phyloP scores from a whole-genome alignment of 2,113 vertebrate species.

The Mesitornis unicolor region DNA sequence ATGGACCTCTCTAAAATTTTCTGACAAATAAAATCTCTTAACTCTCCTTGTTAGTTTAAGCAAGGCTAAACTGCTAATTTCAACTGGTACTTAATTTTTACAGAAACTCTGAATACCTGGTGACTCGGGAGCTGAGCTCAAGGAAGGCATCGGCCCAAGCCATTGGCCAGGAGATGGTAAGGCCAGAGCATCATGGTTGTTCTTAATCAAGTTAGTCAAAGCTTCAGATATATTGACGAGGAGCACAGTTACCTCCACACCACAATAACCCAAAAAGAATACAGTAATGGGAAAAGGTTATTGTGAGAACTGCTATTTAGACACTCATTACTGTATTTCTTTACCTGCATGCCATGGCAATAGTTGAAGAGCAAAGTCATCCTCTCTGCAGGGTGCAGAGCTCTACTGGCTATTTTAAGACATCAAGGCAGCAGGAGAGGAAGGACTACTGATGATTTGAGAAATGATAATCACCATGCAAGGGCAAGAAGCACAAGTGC shows the following conservation, averaged over 20 bases:
- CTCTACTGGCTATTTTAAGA: slow-evolving; percentile 56
- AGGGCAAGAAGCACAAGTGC: slow-evolving; percentile 48
- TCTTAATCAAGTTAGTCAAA: neutral
- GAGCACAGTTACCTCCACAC: neutral
- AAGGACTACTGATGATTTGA: slow-evolving; percentile 51
- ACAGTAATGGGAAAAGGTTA: neutral
- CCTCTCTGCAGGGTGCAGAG: slow-evolving; percentile 28
- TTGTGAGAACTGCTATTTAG: neutral
- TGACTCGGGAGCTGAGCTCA: neutral
- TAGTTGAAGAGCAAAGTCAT: slow-evolving; percentile 40
- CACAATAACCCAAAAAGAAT: neutral
- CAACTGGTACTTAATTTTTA: neutral
- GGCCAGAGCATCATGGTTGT: neutral
- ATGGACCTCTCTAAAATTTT: neutral
- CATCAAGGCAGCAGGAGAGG: slow-evolving; percentile 35
- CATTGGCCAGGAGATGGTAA: neutral
- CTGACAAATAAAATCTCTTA: neutral
- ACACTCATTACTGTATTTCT: neutral
- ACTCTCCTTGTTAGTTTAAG: neutral
- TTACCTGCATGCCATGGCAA: neutral
- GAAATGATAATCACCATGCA: slow-evolving; percentile 45
- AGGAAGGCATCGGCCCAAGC: neutral
- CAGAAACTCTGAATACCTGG: neutral
- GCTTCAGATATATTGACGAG: neutral
- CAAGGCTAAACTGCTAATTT: neutral